Conservation (phyloP, 2,888 invertebrate species). For the Cynaeus angustus region DNA sequence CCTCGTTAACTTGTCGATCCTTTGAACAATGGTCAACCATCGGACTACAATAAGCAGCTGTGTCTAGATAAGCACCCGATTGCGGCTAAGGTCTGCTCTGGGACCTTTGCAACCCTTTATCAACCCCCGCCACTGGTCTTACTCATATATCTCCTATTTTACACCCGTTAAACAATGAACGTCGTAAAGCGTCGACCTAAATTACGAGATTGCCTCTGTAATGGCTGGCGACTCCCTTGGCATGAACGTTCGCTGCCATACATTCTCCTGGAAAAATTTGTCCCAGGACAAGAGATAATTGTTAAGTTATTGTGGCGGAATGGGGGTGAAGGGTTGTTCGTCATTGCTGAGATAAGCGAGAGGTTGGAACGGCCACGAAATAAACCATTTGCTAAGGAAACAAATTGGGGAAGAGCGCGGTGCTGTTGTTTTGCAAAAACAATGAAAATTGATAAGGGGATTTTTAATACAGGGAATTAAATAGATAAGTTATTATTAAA, state of each 20-base stretch:
- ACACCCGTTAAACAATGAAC: slow-evolving; percentile 58
- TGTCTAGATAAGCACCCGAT: slow-evolving; percentile 68
- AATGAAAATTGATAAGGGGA: no score
- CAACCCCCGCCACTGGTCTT: slow-evolving; percentile 52
- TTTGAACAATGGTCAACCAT: slow-evolving; percentile 66
- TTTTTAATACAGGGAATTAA: no score
- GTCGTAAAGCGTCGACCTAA: slow-evolving; percentile 48
- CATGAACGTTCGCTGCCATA: slow-evolving; percentile 18
- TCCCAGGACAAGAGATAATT: slow-evolving; percentile 42
- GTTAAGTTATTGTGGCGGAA: slow-evolving; percentile 38
- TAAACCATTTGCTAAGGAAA: no score
- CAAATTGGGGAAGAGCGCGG: no score
- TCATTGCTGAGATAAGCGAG: no score
- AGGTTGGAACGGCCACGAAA: no score
- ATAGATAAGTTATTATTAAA: no score
- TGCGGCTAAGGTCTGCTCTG: slow-evolving; percentile 63
- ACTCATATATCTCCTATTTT: slow-evolving; percentile 60
- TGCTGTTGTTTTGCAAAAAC: no score
- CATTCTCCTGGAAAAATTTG: slow-evolving; percentile 44
- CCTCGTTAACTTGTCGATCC: slow-evolving; percentile 69
- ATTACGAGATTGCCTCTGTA: slow-evolving; percentile 44
- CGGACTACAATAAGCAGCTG: slow-evolving; percentile 39
- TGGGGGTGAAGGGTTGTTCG: not conserved
- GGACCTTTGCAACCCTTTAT: slow-evolving; percentile 65
- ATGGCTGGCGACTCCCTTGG: slow-evolving; percentile 31